phyloP scores from a whole-genome alignment of 2,113 vertebrate species.

The Aplodontia rufa region DNA sequence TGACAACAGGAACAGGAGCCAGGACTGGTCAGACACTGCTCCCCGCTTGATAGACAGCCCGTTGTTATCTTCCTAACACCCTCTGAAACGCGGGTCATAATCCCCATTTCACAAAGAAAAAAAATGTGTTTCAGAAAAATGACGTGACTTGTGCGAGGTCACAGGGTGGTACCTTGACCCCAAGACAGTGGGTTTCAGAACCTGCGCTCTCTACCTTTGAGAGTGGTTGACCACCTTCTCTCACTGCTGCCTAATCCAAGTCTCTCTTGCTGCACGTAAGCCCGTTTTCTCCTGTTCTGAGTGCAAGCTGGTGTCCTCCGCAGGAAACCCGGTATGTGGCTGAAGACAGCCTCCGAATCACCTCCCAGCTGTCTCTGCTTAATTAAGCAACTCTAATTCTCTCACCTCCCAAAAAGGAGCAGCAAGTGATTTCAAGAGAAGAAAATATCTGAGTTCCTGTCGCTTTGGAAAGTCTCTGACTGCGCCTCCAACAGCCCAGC shows the following conservation, averaged over 20 bases:
- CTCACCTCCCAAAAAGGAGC: background rate
- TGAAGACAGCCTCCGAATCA: background rate
- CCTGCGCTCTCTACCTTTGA: background rate
- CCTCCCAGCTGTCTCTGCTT: background rate
- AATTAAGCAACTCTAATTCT: background rate
- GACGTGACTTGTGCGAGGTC: accelerated
- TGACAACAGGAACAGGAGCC: accelerated
- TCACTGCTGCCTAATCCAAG: background rate
- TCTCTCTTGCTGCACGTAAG: no score
- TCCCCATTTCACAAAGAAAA: background rate
- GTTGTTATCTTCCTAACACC: no score
- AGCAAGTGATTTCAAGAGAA: background rate
- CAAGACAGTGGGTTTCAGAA: background rate
- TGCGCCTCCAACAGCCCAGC: background rate
- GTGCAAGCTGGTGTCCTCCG: background rate
- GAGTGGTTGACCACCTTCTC: background rate
- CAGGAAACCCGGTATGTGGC: background rate
- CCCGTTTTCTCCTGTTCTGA: background rate
- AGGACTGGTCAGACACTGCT: accelerated
- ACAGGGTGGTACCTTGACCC: background rate
- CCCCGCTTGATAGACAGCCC: accelerated
- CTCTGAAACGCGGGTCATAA: accelerated
- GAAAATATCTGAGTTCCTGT: background rate
- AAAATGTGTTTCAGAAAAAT: background rate
- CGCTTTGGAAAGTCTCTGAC: background rate